These are phyloP conservation scores for Brachionichthys hirsutus DNA, from an alignment of 2,113 vertebrate genomes.

Conservation along the genomic window DNA sequence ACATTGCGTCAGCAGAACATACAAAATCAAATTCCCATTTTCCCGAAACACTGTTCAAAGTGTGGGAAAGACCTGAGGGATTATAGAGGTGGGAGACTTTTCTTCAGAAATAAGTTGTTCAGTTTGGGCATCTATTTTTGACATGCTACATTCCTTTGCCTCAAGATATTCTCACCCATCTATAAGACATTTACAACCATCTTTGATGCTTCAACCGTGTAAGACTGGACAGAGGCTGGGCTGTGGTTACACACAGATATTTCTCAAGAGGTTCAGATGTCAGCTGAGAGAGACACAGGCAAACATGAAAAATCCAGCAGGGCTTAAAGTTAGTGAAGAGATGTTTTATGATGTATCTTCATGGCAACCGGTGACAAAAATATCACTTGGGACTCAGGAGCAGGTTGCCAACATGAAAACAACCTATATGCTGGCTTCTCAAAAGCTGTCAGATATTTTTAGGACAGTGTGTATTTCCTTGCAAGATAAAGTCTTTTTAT, in stretches of 20 bases:
- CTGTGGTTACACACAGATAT: constrained; percentile 74
- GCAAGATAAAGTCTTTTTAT: no score
- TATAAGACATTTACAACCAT: constrained; percentile 81
- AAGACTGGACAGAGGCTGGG: constrained; percentile 56
- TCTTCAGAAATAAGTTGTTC: constrained; percentile 63
- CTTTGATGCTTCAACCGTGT: constrained; percentile 78
- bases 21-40: constrained; percentile 46
- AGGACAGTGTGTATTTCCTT: no score
- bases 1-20: constrained; percentile 37
- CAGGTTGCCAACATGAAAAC: constrained; percentile 54
- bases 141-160: constrained; percentile 80
- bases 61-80: constrained; percentile 60
- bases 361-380: constrained; percentile 69
- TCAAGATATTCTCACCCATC: constrained; percentile 79
- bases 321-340: constrained; percentile 69
- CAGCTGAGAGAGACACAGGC: constrained; percentile 70
- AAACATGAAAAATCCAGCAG: constrained; percentile 75
- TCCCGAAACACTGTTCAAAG: constrained; percentile 43
- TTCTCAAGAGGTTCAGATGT: constrained; percentile 81
- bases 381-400: constrained; percentile 56
- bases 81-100: constrained; percentile 22
- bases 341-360: constrained; percentile 65
- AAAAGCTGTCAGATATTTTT: no score
- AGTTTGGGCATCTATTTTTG: constrained; percentile 76
- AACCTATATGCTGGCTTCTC: constrained; percentile 9